phyloP scores from a whole-genome alignment of 2,113 vertebrate species.

The Alectura lathami region DNA sequence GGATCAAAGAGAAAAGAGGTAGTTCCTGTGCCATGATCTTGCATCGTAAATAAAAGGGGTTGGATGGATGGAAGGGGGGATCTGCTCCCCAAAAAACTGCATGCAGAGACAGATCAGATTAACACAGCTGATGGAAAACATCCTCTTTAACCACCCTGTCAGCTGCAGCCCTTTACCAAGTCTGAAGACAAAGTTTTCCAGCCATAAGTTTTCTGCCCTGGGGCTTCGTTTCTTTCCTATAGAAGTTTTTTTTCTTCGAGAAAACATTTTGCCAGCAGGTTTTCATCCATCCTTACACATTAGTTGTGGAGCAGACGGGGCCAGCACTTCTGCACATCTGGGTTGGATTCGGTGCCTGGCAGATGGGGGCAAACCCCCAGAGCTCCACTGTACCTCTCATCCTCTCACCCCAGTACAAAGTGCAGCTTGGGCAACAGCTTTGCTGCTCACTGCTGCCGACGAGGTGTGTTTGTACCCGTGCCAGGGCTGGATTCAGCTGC shows the following conservation, averaged over 20 bases:
- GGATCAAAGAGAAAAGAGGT: neutral
- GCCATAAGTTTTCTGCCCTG: conserved; percentile 34
- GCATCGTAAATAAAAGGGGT: neutral
- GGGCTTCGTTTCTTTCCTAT: neutral
- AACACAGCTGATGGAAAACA: conserved; percentile 45
- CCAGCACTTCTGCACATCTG: neutral
- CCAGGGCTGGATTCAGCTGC: neutral
- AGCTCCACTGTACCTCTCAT: neutral
- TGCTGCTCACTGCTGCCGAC: conserved; percentile 4
- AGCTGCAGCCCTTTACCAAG: conserved; percentile 33
- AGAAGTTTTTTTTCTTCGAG: conserved; percentile 4
- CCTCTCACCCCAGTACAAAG: neutral
- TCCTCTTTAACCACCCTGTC: conserved; percentile 38
- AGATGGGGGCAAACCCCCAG: neutral
- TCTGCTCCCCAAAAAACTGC: neutral
- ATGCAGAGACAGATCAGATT: conserved; percentile 43
- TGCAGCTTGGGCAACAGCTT: neutral
- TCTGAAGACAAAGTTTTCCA: conserved; percentile 47
- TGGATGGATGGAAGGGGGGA: neutral
- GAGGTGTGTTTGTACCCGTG: neutral
- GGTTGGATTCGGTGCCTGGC: conserved; percentile 31
- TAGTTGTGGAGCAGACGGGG: neutral
- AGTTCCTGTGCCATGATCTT: neutral
- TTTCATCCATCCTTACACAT: conserved; percentile 28
- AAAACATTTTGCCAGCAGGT: conserved; percentile 40